Evolutionary conservation across 1,140 invertebrate species (phyloP), one percentile per base, ranked within the genome.

Genomic region (Drosophila neocordata): DNA sequence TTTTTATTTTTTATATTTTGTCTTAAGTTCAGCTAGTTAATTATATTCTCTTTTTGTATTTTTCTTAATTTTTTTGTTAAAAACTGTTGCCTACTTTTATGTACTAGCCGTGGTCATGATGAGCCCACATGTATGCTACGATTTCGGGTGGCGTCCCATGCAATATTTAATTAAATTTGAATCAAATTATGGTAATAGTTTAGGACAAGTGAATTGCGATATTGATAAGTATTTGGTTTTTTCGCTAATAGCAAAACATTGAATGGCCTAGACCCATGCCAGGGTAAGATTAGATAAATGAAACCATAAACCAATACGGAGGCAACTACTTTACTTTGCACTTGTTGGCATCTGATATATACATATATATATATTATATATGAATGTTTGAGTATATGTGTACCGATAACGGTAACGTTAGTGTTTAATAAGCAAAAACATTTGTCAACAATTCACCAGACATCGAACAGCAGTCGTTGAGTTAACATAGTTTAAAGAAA

Each of bases 281-380:
- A 38, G 52, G 24, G 11, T 41, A 41, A 52, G 81, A 85, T 85
- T 74, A 85, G 82, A 85, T 85, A 81, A 70, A 48, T 8, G 22
- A 20, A 65, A 62, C 77, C 71, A 66, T 72, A 66, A 84, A 62
- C 77, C 52, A 38, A 48, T 34, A 41, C 18, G 20, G 31, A 22
- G 59, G 62, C 53, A 18, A 34, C 52, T 55, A 55, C 24, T 27
- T 31, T 15, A 44, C 41, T 48, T 48, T 3, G 37, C 37, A 38
- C 37, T 38, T 13, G 37, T n/a, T 38, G 41, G 15, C 15, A 48
- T 48, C 13, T 20, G 41, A 66, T 69, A 31, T 31, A 4, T 31
- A 6, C 7, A 31, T 31, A 31, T 31, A 31, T 7, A 6, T 6
- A 31, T 31, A 24, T 24, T 4, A 24, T 24, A 24, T 24, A 24